Conservation (phyloP, 2,797 vertebrate species). For the Argentina silus region DNA sequence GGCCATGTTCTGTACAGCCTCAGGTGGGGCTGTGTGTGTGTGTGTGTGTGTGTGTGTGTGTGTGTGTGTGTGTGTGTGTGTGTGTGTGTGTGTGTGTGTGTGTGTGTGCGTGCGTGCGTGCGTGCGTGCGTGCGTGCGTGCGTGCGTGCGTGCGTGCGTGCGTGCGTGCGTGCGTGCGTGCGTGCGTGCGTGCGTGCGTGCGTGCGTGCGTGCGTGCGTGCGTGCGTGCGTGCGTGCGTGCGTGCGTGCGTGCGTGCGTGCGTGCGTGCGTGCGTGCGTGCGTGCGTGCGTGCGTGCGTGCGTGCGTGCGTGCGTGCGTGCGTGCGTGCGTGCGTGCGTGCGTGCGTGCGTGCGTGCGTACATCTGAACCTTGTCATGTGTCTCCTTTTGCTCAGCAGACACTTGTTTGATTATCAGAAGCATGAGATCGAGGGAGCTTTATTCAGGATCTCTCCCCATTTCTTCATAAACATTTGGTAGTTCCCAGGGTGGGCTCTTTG, state of each 20-base stretch:
- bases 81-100: neutral
- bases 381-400: too few species aligned
- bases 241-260: neutral
- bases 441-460: too few species aligned
- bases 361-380: too few species aligned
- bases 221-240: neutral
- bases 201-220: neutral
- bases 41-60: neutral
- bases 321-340: neutral
- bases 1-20: slow-evolving; percentile 90
- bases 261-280: neutral
- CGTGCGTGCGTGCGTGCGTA: too few species aligned
- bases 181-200: neutral
- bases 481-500: too few species aligned
- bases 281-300: neutral
- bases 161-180: neutral
- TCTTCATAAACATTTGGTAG: too few species aligned
- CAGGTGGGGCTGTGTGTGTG: slow-evolving; percentile 69
- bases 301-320: neutral
- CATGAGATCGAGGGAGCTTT: too few species aligned
- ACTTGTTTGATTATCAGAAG: too few species aligned
- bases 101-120: neutral
- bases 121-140: neutral
- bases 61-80: neutral
- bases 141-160: neutral